Evolutionary conservation across 2,113 vertebrate genomes (phyloP), one percentile per base, ranked within the genome.

Genomic region (Cavia porcellus): DNA sequence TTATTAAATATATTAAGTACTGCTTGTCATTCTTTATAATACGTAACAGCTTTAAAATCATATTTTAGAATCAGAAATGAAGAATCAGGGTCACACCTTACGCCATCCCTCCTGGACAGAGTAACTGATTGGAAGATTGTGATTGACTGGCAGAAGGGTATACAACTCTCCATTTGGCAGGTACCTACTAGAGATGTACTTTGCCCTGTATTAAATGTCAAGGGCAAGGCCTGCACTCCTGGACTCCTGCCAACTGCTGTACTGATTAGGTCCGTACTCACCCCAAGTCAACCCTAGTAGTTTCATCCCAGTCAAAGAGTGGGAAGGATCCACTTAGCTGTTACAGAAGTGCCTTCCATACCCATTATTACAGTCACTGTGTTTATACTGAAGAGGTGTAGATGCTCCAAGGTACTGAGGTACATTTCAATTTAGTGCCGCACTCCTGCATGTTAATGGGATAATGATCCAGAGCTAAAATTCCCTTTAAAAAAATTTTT

Each of bases 11-110:
- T 81, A 75, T 92, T 75, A 94, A 96, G 96, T 84, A 72, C 94
- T 75, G 61, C 61, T 80, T 93, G 92, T 98, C 94, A 52, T 97
- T 96, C 90, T 97, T 98, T 95, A 25, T 52, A 28, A 61, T 72
- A 72, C 12, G 0, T 84, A 66, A 91, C 72, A 94, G 74, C 84
- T 81, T 28, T 80, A 87, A 95, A 90, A 91, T 94, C 77, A 0
- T 94, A 72, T 94, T 95, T 94, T 89, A 80, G 90, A 95, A 87
- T 77, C 55, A 24, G 90, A 91, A 79, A 74, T 8, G 84, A 96
- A 97, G 97, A 84, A 84, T 93, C 96, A 94, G 96, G 88, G 77
- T 97, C 80, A 86, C 81, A 92, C 42, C 92, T 90, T 50, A 57
- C 13, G 72, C 75, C 86, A 57, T 79, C 81, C 61, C 61, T 80